Evolutionary conservation across 2,888 invertebrate genomes (phyloP), one percentile per base, ranked within the genome.

Genomic region (Drosophila antonietae): DNA sequence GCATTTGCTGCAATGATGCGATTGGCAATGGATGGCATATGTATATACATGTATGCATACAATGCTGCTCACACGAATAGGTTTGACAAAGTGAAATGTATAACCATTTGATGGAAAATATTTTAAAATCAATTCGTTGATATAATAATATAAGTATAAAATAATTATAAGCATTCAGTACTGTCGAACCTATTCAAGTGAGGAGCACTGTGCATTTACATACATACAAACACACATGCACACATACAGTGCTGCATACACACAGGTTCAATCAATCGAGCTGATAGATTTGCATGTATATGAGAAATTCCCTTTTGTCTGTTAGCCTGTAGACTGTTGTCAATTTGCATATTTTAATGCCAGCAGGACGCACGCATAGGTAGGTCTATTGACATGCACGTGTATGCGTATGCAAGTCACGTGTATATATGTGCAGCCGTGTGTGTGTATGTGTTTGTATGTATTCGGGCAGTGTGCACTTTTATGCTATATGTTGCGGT

Each of bases 281-380:
- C n/a, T 41, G 23, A 14, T 9, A 18, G 9, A n/a, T 53, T n/a
- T 31, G n/a, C 47, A n/a, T 41, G 6, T 12, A 33, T 12, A 10
- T 39, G 20, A 14, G n/a, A 35, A n/a, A 18, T 33, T 14, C 41
- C 15, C 37, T 33, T 46, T 43, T 67, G 60, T 10, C 53, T 43
- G 18, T 46, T 12, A 23, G 39, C 49, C 37, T 53, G 64, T 55
- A 66, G 57, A 47, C 61, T 61, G 55, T 52, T 57, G 63, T 52
- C 73, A 64, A 71, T 81, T 78, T 78, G 63, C 82, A 80, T 76
- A 70, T 46, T 52, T 62, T 37, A 61, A 53, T 58, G 39, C 60
- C 64, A 60, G 39, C 64, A 60, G 62, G 12, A 43, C 47, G 61
- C 23, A n/a, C 14, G 14, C 39, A 28, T 3, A 12, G 23, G 68